Evolutionary conservation across 1,140 invertebrate species (phyloP), one percentile per base, ranked within the genome.

Genomic region (Leptinotarsa defecta): DNA sequence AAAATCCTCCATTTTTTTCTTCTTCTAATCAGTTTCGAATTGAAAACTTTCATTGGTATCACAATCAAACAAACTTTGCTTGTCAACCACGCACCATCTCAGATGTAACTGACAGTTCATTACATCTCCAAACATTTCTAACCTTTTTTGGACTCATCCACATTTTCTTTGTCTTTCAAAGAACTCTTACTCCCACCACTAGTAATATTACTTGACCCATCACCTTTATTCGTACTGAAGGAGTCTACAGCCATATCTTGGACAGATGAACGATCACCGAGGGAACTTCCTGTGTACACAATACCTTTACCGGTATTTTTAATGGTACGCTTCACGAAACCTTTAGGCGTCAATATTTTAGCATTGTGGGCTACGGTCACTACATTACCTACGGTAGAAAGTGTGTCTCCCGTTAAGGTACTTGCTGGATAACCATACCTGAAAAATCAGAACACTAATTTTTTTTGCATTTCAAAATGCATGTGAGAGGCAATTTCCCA

Each of bases 391-490:
- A 91, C 87, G 1, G 91, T 88, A 79, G 89, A 88, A 34, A 93
- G 85, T 3, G 90, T 89, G 76, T 90, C 87, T 62, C 87, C 87
- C 3, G 91, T 88, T 2, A 91, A 83, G 75, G 86, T 84, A 13
- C 89, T 90, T 69, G 89, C 90, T 22, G 90, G 86, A 11, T 83
- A 75, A 3, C 92, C 92, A 86, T 92, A 93, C 82, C 91, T 91
- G 78, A 71, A 83, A 85, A 76, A 77, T 48, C 64, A 49, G 4
- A 62, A 13, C 61, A 11, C 6, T 0, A 34, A 11, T 34, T 11
- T n/a, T n/a, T n/a, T n/a, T n/a, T n/a, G n/a, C n/a, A n/a, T n/a
- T n/a, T n/a, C n/a, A n/a, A n/a, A 27, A 27, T 27, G 27, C 27
- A 27, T 27, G 27, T 27, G 27, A 27, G 27, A 27, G 27, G 0